Conservation (phyloP, 2,797 vertebrate species). For the Propithecus perrieri region DNA sequence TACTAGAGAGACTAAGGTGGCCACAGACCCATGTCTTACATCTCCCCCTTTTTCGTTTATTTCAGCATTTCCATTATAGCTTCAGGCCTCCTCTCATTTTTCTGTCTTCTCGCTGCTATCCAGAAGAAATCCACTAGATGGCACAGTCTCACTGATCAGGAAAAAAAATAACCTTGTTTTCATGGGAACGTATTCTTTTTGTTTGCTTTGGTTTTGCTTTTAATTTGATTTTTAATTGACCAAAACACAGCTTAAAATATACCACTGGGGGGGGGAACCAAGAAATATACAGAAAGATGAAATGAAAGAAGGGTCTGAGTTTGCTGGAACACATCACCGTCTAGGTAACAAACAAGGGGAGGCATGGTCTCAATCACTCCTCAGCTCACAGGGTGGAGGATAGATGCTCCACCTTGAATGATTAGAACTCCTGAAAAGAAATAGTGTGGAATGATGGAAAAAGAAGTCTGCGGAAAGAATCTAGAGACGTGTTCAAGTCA, state of each 20-base stretch:
- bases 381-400: rapidly evolving
- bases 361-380: neutral
- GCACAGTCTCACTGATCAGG: conserved; percentile 39
- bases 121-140: conserved; percentile 61
- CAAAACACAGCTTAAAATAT: neutral
- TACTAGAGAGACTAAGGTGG: neutral
- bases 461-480: neutral
- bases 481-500: neutral
- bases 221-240: neutral
- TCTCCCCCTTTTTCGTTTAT: neutral
- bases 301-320: neutral
- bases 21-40: neutral
- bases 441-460: neutral
- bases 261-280: neutral
- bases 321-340: neutral
- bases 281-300: neutral
- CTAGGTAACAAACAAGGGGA: neutral
- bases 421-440: neutral
- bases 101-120: neutral
- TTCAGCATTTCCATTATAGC: neutral
- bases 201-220: conserved; percentile 11
- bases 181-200: neutral
- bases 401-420: neutral
- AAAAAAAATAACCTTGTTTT: neutral
- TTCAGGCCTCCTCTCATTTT: neutral